These are phyloP conservation scores for Hippocampus zosterae DNA, from an alignment of 2,113 vertebrate genomes.

Conservation along the genomic window DNA sequence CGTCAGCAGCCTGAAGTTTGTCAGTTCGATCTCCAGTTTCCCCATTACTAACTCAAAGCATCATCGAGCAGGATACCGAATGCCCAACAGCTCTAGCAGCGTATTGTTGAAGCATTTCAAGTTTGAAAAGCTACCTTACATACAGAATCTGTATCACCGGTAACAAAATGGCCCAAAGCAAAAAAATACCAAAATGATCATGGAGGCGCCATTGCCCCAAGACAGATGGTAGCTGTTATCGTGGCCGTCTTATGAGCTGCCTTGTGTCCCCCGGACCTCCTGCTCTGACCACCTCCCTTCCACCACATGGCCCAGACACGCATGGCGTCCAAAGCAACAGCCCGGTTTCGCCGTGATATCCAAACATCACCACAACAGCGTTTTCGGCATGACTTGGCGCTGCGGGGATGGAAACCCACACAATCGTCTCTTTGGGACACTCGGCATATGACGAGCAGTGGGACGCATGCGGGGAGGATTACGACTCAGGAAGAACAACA, in stretches of 20 bases:
- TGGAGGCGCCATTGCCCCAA: background rate
- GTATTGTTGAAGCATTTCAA: background rate
- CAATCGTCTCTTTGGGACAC: background rate
- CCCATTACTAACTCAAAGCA: background rate
- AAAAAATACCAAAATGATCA: background rate
- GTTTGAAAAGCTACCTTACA: background rate
- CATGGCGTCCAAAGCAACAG: background rate
- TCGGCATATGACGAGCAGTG: slow-evolving; percentile 4
- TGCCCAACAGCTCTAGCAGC: background rate
- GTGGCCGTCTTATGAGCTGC: background rate
- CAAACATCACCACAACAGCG: background rate
- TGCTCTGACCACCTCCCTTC: slow-evolving; percentile 1
- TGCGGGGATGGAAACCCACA: background rate
- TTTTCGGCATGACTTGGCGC: slow-evolving; percentile 3
- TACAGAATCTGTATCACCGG: background rate
- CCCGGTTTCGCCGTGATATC: background rate
- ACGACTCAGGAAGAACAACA: background rate
- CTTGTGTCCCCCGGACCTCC: background rate
- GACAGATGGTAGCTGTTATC: background rate
- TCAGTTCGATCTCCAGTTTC: too few relatives aligned
- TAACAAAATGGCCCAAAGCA: background rate
- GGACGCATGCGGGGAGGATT: background rate
- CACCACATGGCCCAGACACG: background rate
- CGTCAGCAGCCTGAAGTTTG: background rate
- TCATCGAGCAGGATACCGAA: background rate